A percentile compares a stretch with the other conserved stretches of the same genome.
Evolutionary conservation across 2,113 vertebrate species (phyloP).

Genomic region (Eulacestoma nigropectus): DNA sequence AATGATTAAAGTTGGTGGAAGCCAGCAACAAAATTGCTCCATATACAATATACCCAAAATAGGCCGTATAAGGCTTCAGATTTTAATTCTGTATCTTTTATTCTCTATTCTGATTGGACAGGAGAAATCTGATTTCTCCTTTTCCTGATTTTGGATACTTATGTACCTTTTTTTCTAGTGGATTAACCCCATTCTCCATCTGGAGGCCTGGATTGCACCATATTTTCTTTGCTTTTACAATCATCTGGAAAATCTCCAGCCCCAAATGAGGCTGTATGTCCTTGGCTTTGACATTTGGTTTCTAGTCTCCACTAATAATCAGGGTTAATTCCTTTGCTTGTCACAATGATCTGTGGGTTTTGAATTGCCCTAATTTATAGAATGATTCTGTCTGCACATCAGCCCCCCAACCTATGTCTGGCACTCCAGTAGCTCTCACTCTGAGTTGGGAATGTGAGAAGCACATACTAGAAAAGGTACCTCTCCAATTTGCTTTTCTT

Average conservation of each 20-base stretch:
- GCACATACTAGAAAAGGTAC: background rate
- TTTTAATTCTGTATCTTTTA: conserved; percentile 19
- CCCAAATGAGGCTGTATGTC: background rate
- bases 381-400: background rate
- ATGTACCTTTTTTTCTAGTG: background rate
- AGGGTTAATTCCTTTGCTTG: conserved; percentile 43
- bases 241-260: conserved; percentile 16
- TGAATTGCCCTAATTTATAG: conserved; percentile 26
- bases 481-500: background rate
- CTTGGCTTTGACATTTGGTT: conserved; percentile 50
- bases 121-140: conserved; percentile 29
- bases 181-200: conserved; percentile 62
- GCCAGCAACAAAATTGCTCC: background rate
- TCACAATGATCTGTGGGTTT: background rate
- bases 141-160: conserved; percentile 39
- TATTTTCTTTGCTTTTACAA: conserved; percentile 34
- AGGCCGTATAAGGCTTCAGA: background rate
- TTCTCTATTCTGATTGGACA: background rate
- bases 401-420: background rate
- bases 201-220: conserved; percentile 24
- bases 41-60: background rate
- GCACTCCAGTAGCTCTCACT: background rate
- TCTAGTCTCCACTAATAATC: conserved; percentile 30
- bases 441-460: background rate
- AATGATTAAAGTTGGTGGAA: background rate